phyloP scores from a whole-genome alignment of 2,888 invertebrate genomes.

The Lucinisca nassula region DNA sequence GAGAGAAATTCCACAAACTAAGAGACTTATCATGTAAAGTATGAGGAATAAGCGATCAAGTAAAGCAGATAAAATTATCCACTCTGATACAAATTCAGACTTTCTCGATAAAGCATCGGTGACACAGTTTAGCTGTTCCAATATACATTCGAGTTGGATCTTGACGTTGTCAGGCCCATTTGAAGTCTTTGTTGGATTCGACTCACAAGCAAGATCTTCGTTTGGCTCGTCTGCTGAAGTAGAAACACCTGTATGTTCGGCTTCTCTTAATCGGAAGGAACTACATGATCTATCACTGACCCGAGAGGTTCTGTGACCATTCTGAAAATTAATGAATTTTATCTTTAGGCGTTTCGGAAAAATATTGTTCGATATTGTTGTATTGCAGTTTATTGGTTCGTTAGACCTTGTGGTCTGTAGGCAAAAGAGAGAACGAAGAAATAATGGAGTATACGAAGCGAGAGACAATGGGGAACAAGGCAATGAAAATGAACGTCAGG shows the following conservation, averaged over 20 bases:
- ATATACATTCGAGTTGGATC: neutral
- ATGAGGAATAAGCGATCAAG: conserved; percentile 62
- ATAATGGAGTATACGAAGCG: too few relatives aligned
- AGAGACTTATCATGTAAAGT: conserved; percentile 43
- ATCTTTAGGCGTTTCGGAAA: too few relatives aligned
- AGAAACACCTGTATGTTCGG: neutral
- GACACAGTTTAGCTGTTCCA: neutral
- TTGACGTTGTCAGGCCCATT: neutral
- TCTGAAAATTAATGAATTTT: too few relatives aligned
- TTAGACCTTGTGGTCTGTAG: too few relatives aligned
- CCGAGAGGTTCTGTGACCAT: neutral
- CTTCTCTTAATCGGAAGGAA: neutral
- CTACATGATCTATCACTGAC: neutral
- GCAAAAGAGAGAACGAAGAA: too few relatives aligned
- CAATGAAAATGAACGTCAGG: too few relatives aligned
- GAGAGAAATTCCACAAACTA: conserved; percentile 9
- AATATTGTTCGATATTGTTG: too few relatives aligned
- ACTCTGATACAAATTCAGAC: conserved; percentile 36
- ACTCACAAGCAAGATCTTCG: neutral
- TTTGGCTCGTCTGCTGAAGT: neutral
- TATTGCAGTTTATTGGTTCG: too few relatives aligned
- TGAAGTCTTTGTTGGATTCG: neutral
- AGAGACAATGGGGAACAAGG: too few relatives aligned
- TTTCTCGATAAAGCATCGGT: neutral
- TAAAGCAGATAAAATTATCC: conserved; percentile 58